A percentile compares a stretch with the other conserved stretches of the same genome.
Conservation (phyloP, 2,797 vertebrate genomes). For the Eutrigla gurnardus region DNA sequence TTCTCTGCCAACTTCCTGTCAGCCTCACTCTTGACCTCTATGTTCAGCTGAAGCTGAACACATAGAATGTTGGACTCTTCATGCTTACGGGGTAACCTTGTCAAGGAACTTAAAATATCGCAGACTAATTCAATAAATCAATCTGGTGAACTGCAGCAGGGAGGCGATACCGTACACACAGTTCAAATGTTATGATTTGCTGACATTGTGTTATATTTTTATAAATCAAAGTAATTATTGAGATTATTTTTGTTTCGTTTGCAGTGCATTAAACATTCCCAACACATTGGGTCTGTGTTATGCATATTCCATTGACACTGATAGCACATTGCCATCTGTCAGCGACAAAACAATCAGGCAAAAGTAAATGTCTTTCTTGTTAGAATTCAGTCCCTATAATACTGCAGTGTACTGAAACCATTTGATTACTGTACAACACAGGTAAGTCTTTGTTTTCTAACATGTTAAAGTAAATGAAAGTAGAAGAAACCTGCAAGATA, state of each 20-base stretch:
- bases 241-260: slow-evolving; percentile 8
- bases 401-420: neutral
- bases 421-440: neutral
- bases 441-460: neutral
- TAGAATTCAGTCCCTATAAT: neutral
- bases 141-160: slow-evolving; percentile 29
- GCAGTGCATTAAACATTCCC: neutral
- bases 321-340: neutral
- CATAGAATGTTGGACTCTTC: slow-evolving; percentile 87
- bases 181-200: slow-evolving; percentile 20
- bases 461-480: neutral
- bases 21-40: slow-evolving; percentile 55
- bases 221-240: neutral
- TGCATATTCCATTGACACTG: neutral
- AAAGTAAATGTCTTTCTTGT: neutral
- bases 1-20: slow-evolving; percentile 51
- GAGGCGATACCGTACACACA: neutral
- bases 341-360: neutral
- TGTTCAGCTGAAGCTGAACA: slow-evolving; percentile 30
- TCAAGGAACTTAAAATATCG: slow-evolving; percentile 17
- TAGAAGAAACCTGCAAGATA: neutral
- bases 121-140: slow-evolving; percentile 47
- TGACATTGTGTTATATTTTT: slow-evolving; percentile 10
- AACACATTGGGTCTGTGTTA: neutral
- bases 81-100: slow-evolving; percentile 79